Percentiles rank a stretch among this genome's conserved stretches.
Evolutionary conservation across 2,888 invertebrate species (phyloP).

Genomic region (Gymnocheta viridis): DNA sequence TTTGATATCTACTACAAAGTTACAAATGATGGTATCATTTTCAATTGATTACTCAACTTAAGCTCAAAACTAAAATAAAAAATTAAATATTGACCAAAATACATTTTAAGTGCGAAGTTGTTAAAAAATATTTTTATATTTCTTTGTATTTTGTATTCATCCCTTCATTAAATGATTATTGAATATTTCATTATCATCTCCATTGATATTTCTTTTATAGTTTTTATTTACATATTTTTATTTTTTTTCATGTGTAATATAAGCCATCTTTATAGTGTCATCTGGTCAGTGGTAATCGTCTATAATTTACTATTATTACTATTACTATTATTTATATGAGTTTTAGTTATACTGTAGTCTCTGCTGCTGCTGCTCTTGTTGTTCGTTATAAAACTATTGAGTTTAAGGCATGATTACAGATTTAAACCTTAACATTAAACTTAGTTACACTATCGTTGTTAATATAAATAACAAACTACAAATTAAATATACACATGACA

Average conservation of each 20-base stretch:
- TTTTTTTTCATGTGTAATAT: not conserved
- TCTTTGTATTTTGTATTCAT: too few relatives aligned
- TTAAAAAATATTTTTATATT: too few relatives aligned
- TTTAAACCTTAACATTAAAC: constrained; percentile 47
- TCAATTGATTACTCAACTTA: not conserved
- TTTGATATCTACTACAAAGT: not conserved
- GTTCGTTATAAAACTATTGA: constrained; percentile 29
- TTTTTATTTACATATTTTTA: not conserved
- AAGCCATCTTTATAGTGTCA: constrained; percentile 2
- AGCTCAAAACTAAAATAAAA: not conserved
- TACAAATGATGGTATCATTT: not conserved
- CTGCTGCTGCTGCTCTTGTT: constrained; percentile 4
- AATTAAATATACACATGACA: constrained; percentile 77
- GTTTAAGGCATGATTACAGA: constrained; percentile 37
- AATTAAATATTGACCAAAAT: not conserved
- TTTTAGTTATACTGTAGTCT: constrained; percentile 10
- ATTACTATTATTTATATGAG: constrained; percentile 33
- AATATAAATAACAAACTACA: constrained; percentile 81
- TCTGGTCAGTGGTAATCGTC: constrained; percentile 26
- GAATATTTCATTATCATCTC: too few relatives aligned
- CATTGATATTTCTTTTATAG: too few relatives aligned
- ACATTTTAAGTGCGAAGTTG: too few relatives aligned
- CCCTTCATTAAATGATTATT: too few relatives aligned
- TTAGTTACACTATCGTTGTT: constrained; percentile 72
- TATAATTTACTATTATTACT: constrained; percentile 31